Percentiles rank a stretch among this genome's conserved stretches.
These are phyloP conservation scores for Esperia sulphurella DNA, from an alignment of 2,888 invertebrate species.

Conservation along the genomic window DNA sequence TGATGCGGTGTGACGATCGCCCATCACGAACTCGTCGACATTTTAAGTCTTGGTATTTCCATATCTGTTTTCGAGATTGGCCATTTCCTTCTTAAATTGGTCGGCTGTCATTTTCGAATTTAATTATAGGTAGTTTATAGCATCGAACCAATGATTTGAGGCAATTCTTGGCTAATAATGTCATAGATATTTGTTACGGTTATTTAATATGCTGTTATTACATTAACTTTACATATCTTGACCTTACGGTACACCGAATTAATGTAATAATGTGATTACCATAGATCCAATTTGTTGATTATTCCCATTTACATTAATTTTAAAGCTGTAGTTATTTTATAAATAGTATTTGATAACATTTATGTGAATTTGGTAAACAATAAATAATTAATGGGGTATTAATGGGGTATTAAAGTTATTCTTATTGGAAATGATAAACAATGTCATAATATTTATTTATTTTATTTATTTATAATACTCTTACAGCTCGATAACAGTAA, in stretches of 20 bases:
- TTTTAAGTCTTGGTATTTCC: slow-evolving; percentile 1
- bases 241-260: neutral
- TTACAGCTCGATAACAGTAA: no score
- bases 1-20: neutral
- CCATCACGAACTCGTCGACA: slow-evolving; percentile 3
- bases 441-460: no score
- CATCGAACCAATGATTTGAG: slow-evolving; percentile 25
- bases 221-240: slow-evolving; percentile 6
- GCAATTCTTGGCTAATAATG: slow-evolving; percentile 23
- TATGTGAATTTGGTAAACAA: no score
- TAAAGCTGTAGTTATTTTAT: no score
- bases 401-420: no score
- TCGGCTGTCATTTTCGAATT: slow-evolving; percentile 25
- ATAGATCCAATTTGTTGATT: slow-evolving; percentile 3
- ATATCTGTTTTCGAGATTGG: slow-evolving; percentile 20
- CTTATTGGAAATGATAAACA: no score
- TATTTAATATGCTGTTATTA: slow-evolving; percentile 9
- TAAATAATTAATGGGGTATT: no score
- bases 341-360: no score
- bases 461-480: no score
- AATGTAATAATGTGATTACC: slow-evolving; percentile 5
- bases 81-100: slow-evolving; percentile 29
- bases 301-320: slow-evolving; percentile 3
- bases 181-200: slow-evolving; percentile 9
- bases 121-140: slow-evolving; percentile 26